A percentile compares a stretch with the other conserved stretches of the same genome.
phyloP scores from a whole-genome alignment of 2,113 vertebrate genomes.

The Scortum barcoo region DNA sequence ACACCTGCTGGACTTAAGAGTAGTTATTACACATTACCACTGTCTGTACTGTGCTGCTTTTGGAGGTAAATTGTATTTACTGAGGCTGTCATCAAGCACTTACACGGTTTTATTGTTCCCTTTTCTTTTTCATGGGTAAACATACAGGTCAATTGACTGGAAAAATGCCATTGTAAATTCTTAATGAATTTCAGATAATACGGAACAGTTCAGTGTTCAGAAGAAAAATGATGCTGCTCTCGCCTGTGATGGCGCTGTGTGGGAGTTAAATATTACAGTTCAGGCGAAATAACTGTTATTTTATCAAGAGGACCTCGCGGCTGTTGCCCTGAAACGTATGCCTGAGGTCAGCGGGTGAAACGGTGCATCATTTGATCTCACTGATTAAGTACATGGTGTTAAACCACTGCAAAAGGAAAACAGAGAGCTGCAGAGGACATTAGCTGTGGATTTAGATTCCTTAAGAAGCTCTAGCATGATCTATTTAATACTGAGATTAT shows the following conservation, averaged over 20 bases:
- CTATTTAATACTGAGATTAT: not conserved
- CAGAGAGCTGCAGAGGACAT: not conserved
- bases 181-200: conserved; percentile 52
- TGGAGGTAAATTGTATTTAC: conserved; percentile 30
- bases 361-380: conserved; percentile 7
- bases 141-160: conserved; percentile 54
- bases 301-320: conserved; percentile 8
- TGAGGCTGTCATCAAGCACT: conserved; percentile 33
- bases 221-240: not conserved
- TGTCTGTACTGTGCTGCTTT: not conserved
- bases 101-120: conserved; percentile 31
- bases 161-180: conserved; percentile 59
- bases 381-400: not conserved
- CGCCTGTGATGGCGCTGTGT: conserved; percentile 17
- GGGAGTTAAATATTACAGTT: conserved; percentile 26
- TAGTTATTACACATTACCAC: not conserved
- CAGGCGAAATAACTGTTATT: conserved; percentile 24
- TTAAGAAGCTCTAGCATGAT: not conserved
- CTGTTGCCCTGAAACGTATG: conserved; percentile 38
- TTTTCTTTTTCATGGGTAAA: conserved; percentile 49
- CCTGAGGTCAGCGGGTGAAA: conserved; percentile 30
- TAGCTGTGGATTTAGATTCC: not conserved
- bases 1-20: not conserved
- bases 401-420: conserved; percentile 10
- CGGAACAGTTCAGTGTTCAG: not conserved